Percentiles rank a stretch among this genome's conserved stretches.
phyloP scores from a whole-genome alignment of 2,888 invertebrate genomes.

The Drosophila atripex region DNA sequence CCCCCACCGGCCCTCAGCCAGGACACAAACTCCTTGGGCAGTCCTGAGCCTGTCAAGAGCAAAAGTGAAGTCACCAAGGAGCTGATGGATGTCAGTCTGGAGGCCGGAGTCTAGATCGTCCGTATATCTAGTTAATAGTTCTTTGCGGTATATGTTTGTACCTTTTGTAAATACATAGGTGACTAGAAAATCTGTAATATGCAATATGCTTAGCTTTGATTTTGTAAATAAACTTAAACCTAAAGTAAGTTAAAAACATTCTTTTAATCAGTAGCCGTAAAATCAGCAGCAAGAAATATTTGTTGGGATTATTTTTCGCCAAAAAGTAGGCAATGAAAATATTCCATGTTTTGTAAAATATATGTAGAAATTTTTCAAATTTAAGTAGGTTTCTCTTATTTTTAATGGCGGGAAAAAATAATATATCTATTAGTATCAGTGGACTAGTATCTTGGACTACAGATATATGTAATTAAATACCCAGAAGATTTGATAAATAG shows the following conservation, averaged over 20 bases:
- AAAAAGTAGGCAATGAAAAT: conserved; percentile 4
- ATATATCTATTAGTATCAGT: no score
- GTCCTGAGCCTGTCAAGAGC: conserved; percentile 43
- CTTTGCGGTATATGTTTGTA: not conserved
- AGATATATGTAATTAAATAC: no score
- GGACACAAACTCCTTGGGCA: conserved; percentile 41
- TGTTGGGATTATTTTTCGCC: not conserved
- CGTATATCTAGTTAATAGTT: conserved; percentile 28
- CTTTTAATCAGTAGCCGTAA: not conserved
- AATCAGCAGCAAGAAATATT: not conserved
- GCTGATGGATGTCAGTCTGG: conserved; percentile 86
- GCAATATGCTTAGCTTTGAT: conserved; percentile 18
- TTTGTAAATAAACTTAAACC: conserved; percentile 33
- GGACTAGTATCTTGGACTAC: no score
- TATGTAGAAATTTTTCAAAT: not conserved
- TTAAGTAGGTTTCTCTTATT: no score
- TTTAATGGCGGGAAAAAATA: no score
- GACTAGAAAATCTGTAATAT: conserved; percentile 36
- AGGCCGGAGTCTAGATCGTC: conserved; percentile 67
- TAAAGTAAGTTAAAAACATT: conserved; percentile 7
- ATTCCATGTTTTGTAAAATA: not conserved
- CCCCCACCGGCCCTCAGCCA: conserved; percentile 56
- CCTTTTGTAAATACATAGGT: conserved; percentile 21
- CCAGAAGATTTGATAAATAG: no score
- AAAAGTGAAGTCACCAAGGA: conserved; percentile 85